A percentile compares a stretch with the other conserved stretches of the same genome.
phyloP scores from a whole-genome alignment of 2,888 invertebrate species.

The Drosophila nigricruria region DNA sequence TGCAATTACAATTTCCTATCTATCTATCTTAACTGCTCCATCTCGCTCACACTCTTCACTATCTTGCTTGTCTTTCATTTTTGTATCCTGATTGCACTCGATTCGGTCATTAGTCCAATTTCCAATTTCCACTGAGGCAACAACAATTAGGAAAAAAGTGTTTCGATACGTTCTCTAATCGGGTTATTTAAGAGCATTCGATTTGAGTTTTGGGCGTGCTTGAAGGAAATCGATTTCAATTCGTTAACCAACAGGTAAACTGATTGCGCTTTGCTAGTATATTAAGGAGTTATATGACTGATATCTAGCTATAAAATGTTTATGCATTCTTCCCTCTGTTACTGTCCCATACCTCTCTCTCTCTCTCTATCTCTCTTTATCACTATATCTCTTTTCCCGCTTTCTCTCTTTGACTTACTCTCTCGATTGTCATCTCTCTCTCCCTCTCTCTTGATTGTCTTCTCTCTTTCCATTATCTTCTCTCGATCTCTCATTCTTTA shows the following conservation, averaged over 20 bases:
- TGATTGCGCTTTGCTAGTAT: no score
- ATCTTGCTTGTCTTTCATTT: constrained; percentile 5
- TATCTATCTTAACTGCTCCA: neutral
- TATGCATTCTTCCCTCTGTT: neutral
- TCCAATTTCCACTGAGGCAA: constrained; percentile 3
- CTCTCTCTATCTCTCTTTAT: neutral
- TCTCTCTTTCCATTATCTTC: neutral
- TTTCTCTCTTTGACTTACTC: neutral
- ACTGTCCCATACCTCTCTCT: no score
- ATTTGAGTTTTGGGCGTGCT: neutral
- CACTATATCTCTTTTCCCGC: neutral
- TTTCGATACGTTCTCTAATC: constrained; percentile 1
- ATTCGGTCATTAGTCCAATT: constrained; percentile 48
- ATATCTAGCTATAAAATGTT: neutral
- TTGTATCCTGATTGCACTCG: constrained; percentile 48
- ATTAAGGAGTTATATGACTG: neutral
- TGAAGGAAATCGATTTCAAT: neutral
- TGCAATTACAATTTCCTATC: constrained; percentile 36
- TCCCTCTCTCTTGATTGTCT: neutral
- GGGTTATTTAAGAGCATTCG: neutral
- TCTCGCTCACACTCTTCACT: neutral
- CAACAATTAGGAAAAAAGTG: constrained; percentile 4
- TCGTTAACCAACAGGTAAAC: neutral
- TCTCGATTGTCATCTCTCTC: neutral
- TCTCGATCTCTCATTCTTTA: neutral